A percentile compares a stretch with the other conserved stretches of the same genome.
phyloP scores from a whole-genome alignment of 2,113 vertebrate species.

The Pelodiscus sinensis region DNA sequence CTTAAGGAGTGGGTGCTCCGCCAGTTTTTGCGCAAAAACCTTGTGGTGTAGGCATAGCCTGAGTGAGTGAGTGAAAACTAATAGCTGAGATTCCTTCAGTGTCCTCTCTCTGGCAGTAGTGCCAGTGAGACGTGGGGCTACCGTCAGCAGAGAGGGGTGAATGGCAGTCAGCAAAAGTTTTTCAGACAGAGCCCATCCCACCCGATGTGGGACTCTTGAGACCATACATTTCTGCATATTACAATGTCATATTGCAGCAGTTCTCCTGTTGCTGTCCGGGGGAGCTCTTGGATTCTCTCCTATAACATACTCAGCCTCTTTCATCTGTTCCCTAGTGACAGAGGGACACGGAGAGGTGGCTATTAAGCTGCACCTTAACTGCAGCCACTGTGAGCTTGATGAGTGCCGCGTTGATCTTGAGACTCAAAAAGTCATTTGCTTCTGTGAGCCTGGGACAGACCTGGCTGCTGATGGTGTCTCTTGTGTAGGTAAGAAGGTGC shows the following conservation, averaged over 20 bases:
- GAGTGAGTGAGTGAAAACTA: not conserved
- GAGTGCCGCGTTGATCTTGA: conserved; percentile 88
- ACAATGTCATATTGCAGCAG: not conserved
- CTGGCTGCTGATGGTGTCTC: conserved; percentile 88
- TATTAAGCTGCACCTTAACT: conserved; percentile 93
- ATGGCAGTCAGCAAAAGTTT: not conserved
- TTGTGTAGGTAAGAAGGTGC: conserved; percentile 83
- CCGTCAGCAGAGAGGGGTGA: not conserved
- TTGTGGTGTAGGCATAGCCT: no score
- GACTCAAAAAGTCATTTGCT: conserved; percentile 85
- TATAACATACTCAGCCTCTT: conserved; percentile 46
- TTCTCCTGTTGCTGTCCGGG: not conserved
- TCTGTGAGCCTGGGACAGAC: conserved; percentile 87
- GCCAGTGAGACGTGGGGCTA: not conserved
- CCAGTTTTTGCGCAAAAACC: no score
- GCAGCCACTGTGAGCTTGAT: conserved; percentile 93
- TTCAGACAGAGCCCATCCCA: not conserved
- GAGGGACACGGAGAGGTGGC: conserved; percentile 95
- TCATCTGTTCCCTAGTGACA: conserved; percentile 81
- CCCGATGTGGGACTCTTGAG: not conserved
- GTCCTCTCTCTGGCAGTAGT: not conserved
- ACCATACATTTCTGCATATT: not conserved
- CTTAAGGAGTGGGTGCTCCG: no score
- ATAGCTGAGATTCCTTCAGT: not conserved
- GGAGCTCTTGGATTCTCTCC: not conserved